phyloP scores from a whole-genome alignment of 1,140 invertebrate genomes.

The Drosophila arizonae region DNA sequence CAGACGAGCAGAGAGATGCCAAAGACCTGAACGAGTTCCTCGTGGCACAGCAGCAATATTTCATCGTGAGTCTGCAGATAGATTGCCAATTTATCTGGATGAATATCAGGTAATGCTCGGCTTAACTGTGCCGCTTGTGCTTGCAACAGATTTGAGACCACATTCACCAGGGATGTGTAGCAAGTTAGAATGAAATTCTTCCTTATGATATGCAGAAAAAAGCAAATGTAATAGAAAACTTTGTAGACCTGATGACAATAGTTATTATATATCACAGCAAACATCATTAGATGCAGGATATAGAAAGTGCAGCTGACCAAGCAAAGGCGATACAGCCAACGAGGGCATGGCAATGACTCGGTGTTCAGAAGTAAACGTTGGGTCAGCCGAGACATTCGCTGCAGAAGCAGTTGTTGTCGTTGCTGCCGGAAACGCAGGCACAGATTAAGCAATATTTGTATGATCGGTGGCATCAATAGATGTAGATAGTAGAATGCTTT shows the following conservation, averaged over 20 bases:
- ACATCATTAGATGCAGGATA: background rate
- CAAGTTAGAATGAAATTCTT: slow-evolving; percentile 20
- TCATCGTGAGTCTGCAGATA: slow-evolving; percentile 14
- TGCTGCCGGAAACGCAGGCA: slow-evolving; percentile 7
- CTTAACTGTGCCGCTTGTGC: slow-evolving; percentile 3
- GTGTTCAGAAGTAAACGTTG: slow-evolving; percentile 14
- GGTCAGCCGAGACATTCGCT: slow-evolving; percentile 7
- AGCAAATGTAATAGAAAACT: background rate
- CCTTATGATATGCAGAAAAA: slow-evolving; percentile 10
- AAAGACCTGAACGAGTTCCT: slow-evolving; percentile 10
- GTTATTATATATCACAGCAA: background rate
- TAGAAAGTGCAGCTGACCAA: slow-evolving; percentile 10
- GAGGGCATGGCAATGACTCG: background rate
- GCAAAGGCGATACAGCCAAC: slow-evolving; percentile 33
- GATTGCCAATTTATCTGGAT: background rate
- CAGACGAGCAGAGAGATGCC: background rate
- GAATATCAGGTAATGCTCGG: background rate
- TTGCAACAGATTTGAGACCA: slow-evolving; percentile 5
- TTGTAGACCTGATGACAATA: background rate
- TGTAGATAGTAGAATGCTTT: slow-evolving; percentile 1
- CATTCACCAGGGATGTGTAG: slow-evolving; percentile 12
- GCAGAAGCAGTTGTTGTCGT: slow-evolving; percentile 8
- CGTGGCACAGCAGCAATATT: slow-evolving; percentile 4
- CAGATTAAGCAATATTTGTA: slow-evolving; percentile 8
- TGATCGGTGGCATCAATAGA: slow-evolving; percentile 4